Evolutionary conservation across 2,113 vertebrate species (phyloP).

Genomic region (Thomomys bottae): DNA sequence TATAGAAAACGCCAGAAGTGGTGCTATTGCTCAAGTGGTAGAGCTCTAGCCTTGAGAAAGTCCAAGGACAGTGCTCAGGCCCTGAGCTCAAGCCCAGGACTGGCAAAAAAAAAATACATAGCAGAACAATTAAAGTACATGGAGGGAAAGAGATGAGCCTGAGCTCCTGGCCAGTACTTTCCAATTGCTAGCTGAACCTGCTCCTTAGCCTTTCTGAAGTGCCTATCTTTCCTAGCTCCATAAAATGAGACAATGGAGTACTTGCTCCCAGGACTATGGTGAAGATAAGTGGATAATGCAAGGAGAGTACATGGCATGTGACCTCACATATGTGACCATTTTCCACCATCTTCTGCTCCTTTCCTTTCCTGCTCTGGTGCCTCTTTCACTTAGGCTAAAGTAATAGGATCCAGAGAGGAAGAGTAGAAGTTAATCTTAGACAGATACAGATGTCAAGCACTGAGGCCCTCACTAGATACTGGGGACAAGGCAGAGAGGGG

Average conservation of each 20-base stretch:
- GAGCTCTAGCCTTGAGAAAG: no score
- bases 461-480: neutral
- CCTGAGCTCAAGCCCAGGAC: no score
- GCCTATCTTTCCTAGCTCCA: neutral
- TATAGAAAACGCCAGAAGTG: no score
- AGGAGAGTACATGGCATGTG: neutral
- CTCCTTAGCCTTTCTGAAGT: neutral
- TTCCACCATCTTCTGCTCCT: neutral
- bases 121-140: neutral
- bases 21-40: no score
- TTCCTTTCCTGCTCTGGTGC: neutral
- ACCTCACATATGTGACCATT: neutral
- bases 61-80: no score
- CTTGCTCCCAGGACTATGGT: neutral
- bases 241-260: neutral
- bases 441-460: neutral
- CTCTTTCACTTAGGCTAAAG: neutral
- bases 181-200: neutral
- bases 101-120: no score
- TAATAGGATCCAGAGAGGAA: neutral
- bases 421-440: no score
- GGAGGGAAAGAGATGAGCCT: neutral
- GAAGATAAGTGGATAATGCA: neutral
- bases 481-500: rapidly evolving
- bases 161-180: neutral